Evolutionary conservation across 2,888 invertebrate species (phyloP), one percentile per base, ranked within the genome.

Genomic region (Clunio marinus): DNA sequence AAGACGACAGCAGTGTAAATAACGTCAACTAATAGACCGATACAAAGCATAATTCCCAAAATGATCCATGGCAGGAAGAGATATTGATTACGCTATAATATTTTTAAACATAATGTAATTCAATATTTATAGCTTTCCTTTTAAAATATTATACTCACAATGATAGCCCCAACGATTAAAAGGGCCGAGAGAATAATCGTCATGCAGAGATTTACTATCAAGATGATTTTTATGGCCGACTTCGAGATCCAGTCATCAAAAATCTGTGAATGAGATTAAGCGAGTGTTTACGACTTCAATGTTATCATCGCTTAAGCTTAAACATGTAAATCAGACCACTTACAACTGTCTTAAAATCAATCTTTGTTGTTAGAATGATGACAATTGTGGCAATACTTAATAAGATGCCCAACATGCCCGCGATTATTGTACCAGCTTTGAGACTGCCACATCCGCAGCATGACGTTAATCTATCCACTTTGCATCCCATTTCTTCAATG

Each of bases 31-130:
- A 91, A 80, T 69, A 91, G 77, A 1, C 89, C 90, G 71, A 92
- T 83, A 7, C 88, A 88, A 62, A 91, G 81, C 82, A 92, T 88
- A 69, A 91, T 85, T 2, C 91, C 91, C 63, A 92, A 81, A 59
- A 89, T 84, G 37, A 93, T 89, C 89, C 90, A 92, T 4, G 91
- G 91, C 67, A 91, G 82, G 90, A 92, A 91, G 74, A 90, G 77
- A 80, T 87, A 88, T 74, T 89, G 88, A 74, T 90, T 88, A 74
- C 88, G 83, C 91, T 91, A 79, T n/a, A 82, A 78, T 69, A 27
- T 66, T 68, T 69, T 60, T 7, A 68, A 15, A 58, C 45, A 51
- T 24, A 25, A 10, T 60, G 22, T 20, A n/a, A 10, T 4, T n/a
- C 57, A 41, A 37, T 17, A 60, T 55, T 8, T 66, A 25, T 20